These are phyloP conservation scores for Hafferia zeledoni DNA, from an alignment of 2,797 vertebrate genomes.

Conservation along the genomic window DNA sequence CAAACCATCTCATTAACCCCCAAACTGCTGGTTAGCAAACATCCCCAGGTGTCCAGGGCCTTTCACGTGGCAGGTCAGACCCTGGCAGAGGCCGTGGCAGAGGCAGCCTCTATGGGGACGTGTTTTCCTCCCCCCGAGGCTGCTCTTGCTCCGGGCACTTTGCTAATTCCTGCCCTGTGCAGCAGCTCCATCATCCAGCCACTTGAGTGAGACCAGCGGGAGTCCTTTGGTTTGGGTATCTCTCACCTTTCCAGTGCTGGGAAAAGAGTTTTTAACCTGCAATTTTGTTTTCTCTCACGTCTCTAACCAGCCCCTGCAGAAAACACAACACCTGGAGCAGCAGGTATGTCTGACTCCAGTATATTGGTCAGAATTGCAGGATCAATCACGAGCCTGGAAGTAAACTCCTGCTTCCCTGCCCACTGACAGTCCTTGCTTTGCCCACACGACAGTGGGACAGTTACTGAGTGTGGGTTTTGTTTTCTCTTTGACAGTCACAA, in stretches of 20 bases:
- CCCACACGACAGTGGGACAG: background rate
- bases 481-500: background rate
- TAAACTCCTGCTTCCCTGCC: background rate
- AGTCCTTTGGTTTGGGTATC: background rate
- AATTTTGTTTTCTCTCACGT: background rate
- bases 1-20: background rate
- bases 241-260: fast-evolving
- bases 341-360: background rate
- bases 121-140: background rate
- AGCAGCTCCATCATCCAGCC: background rate
- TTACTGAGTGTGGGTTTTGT: background rate
- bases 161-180: fast-evolving
- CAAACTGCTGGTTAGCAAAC: fast-evolving
- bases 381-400: background rate
- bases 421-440: background rate
- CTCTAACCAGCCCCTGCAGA: background rate
- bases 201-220: fast-evolving
- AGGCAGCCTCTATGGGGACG: background rate
- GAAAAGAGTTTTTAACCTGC: background rate
- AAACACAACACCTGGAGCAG: background rate
- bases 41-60: background rate
- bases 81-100: background rate
- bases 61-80: background rate
- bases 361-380: background rate
- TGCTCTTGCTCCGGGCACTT: fast-evolving